phyloP scores from a whole-genome alignment of 2,113 vertebrate species.

The Agapornis roseicollis region DNA sequence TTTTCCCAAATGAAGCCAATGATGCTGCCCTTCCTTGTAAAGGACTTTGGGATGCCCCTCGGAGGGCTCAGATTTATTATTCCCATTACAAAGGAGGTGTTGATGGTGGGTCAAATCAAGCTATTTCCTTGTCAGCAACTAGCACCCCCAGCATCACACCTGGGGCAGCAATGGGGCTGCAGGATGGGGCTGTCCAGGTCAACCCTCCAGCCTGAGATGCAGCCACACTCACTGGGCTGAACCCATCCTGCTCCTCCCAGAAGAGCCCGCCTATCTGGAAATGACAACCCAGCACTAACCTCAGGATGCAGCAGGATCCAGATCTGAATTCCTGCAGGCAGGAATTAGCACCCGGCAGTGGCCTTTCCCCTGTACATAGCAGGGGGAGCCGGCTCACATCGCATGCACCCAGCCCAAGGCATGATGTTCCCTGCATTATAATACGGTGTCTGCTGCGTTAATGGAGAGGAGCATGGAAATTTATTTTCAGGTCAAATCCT shows the following conservation, averaged over 20 bases:
- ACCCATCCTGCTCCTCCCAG: background rate
- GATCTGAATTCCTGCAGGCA: background rate
- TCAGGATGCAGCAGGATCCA: background rate
- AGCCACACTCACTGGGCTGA: fast-evolving
- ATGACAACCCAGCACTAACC: background rate
- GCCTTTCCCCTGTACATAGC: background rate
- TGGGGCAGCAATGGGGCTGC: fast-evolving
- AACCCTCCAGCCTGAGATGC: background rate
- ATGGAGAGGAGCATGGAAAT: slow-evolving; percentile 15
- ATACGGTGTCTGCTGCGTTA: background rate
- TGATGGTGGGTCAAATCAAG: background rate
- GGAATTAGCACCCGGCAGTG: background rate
- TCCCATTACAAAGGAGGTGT: background rate
- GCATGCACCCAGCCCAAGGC: background rate
- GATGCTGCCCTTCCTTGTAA: background rate
- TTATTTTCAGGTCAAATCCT: slow-evolving; percentile 54
- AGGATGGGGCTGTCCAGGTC: background rate
- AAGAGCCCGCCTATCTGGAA: background rate
- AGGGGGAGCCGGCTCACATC: background rate
- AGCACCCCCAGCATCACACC: background rate
- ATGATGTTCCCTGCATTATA: background rate
- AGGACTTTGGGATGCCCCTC: background rate
- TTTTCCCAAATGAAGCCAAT: background rate
- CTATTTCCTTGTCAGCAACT: background rate
- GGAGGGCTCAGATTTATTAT: background rate